phyloP scores from a whole-genome alignment of 2,888 invertebrate genomes.

The Linnaemya vulpina region DNA sequence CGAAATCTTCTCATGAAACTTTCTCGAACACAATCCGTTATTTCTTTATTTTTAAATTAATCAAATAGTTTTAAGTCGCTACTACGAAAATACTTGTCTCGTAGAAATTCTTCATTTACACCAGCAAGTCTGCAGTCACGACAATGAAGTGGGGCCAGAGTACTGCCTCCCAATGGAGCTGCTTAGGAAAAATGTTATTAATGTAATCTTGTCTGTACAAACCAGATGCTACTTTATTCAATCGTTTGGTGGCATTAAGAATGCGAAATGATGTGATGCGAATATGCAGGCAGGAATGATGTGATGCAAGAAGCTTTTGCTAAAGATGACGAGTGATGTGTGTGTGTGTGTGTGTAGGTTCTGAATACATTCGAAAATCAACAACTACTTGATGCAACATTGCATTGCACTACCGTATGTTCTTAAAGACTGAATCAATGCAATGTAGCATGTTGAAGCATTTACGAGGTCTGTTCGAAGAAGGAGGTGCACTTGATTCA shows the following conservation, averaged over 20 bases:
- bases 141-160: conserved; percentile 10
- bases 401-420: neutral
- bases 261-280: conserved; percentile 44
- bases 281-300: conserved; percentile 31
- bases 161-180: neutral
- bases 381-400: conserved; percentile 47
- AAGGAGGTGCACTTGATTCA: too few species aligned
- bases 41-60: too few species aligned
- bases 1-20: too few species aligned
- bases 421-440: conserved; percentile 1
- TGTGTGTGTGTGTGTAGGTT: conserved; percentile 2
- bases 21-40: too few species aligned
- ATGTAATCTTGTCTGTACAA: conserved; percentile 39
- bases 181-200: conserved; percentile 41
- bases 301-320: conserved; percentile 9
- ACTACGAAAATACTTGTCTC: too few species aligned
- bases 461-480: too few species aligned
- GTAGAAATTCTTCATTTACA: neutral
- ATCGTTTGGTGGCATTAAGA: conserved; percentile 60
- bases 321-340: neutral
- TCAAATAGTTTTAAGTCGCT: too few species aligned
- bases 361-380: conserved; percentile 39
- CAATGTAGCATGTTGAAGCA: neutral
- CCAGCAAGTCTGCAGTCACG: conserved; percentile 33
- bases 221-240: conserved; percentile 65